Evolutionary conservation across 2,113 vertebrate species (phyloP), one percentile per base, ranked within the genome.

Genomic region (Origma solitaria): DNA sequence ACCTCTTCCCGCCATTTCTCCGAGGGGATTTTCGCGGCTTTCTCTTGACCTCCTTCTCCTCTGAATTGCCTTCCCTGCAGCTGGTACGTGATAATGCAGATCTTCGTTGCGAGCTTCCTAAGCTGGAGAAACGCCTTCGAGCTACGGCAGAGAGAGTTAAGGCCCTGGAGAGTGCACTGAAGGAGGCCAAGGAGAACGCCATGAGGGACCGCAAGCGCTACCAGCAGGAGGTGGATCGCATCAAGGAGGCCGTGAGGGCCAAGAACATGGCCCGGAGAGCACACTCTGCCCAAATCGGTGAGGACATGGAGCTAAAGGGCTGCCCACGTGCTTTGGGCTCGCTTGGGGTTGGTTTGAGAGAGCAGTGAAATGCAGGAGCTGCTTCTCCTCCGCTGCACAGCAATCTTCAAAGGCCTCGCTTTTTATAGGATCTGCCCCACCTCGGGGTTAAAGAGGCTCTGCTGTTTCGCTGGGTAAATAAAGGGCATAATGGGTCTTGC

Each of bases 141-240:
- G 98, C 98, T 91, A 99, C 99, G 3, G 98, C 98, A 0, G 99
- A 99, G 97, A 97, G 99, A 4, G 99, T 99, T 61, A 99, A 99
- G 97, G 98, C 98, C 25, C 98, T 99, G 98, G 99, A 99, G 97
- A 98, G 98, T 0, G 98, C 98, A 14, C 97, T 99, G 96, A 99
- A 98, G 97, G 98, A 99, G 86, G 98, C 99, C 97, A 99, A 99
- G 98, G 99, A 99, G 92, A 99, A 98, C 4, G 98, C 98, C 96
- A 98, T 99, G 98, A 96, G 98, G 33, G 99, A 99, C 97, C 98
- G 99, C 92, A 99, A 98, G 70, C 98, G 99, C 69, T 99, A 99
- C 98, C 99, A 99, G 98, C 98, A 99, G 97, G 99, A 99, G 94
- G 99, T 99, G 44, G 99, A 99, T 92, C 99, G 99, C 95, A 99